phyloP scores from a whole-genome alignment of 2,888 invertebrate genomes.

The Tetropium fuscum region DNA sequence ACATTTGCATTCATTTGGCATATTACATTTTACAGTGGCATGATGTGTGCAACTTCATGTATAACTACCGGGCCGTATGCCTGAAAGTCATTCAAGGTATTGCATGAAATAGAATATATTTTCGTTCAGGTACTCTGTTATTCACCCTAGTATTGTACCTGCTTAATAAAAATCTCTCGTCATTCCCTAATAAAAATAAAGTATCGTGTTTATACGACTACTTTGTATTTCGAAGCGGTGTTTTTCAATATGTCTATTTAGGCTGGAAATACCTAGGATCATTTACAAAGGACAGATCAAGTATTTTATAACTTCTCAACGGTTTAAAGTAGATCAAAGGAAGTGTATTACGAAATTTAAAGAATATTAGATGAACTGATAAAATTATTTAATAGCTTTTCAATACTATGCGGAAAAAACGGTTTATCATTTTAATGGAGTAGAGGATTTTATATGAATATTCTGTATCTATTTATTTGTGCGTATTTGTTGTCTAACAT shows the following conservation, averaged over 20 bases:
- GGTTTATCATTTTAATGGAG: too few relatives aligned
- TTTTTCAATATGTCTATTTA: slow-evolving; percentile 26
- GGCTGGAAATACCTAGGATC: slow-evolving; percentile 24
- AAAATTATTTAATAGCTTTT: too few relatives aligned
- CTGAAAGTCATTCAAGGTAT: slow-evolving; percentile 23
- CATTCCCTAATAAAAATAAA: slow-evolving; percentile 33
- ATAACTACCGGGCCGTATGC: slow-evolving; percentile 5
- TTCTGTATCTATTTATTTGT: too few relatives aligned
- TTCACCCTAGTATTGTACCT: slow-evolving; percentile 15
- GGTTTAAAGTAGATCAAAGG: slow-evolving; percentile 37
- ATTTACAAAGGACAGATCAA: slow-evolving; percentile 25
- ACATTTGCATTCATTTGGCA: slow-evolving; percentile 9
- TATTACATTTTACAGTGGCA: slow-evolving; percentile 19
- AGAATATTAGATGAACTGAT: slow-evolving; percentile 12
- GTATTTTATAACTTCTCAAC: slow-evolving; percentile 30
- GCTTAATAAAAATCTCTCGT: slow-evolving; percentile 25
- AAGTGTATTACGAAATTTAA: slow-evolving; percentile 20
- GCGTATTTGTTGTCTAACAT: too few relatives aligned
- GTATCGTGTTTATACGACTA: slow-evolving; percentile 36
- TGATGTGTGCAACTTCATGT: slow-evolving; percentile 22
- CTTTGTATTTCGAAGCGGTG: slow-evolving; percentile 25
- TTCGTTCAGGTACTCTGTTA: slow-evolving; percentile 18
- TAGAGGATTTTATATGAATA: too few relatives aligned
- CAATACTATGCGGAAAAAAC: too few relatives aligned
- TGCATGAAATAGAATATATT: slow-evolving; percentile 25